Base-by-base conservation (phyloP, 2,797 vertebrate genomes). In the Pantherophis alleghaniensis region DNA sequence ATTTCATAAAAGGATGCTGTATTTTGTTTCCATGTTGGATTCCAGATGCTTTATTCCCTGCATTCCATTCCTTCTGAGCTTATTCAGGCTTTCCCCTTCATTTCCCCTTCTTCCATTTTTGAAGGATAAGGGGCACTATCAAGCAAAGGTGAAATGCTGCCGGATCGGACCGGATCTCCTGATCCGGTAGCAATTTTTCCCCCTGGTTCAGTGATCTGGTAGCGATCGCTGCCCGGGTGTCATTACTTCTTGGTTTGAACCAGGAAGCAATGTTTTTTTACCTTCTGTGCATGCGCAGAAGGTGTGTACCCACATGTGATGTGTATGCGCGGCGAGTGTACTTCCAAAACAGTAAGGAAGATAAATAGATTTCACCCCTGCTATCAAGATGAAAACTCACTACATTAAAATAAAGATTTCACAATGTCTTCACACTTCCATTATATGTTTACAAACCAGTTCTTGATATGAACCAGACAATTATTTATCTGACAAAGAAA, bases 241-340 rank as follows among this genome's bases (percentile, higher is more conserved):
- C 47, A 51, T 7, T 51, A 51, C 6, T 51, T 51, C 47, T 5
- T 51, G 47, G 7, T 51, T 51, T 51, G 47, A 51, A 51, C 47
- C 47, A 51, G 47, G 47, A 51, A 51, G 47, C 6, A 51, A 7
- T 51, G 6, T 51, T 7, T 51, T 51, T 51, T 51, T 51, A 51
- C 47, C 47, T 51, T 51, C 47, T 51, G 7, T 51, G 47, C 47
- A 7, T 47, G 47, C 1, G 47, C 6, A 51, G 1, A 51, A 51
- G 47, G 6, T 51, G 47, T 51, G 1, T 5, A 51, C 47, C 0
- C 47, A 7, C 47, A 51, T 5, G 6, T 51, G 47, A 51, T 51
- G 47, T 1, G 6, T 51, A 51, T 7, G 1, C 6, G 0, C 0
- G 6, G 6, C 6, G 0, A 6, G 6, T 51, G 47, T 5, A 51